Percentiles rank a stretch among this genome's conserved stretches.
phyloP scores from a whole-genome alignment of 2,113 vertebrate genomes.

The Saguinus midas region DNA sequence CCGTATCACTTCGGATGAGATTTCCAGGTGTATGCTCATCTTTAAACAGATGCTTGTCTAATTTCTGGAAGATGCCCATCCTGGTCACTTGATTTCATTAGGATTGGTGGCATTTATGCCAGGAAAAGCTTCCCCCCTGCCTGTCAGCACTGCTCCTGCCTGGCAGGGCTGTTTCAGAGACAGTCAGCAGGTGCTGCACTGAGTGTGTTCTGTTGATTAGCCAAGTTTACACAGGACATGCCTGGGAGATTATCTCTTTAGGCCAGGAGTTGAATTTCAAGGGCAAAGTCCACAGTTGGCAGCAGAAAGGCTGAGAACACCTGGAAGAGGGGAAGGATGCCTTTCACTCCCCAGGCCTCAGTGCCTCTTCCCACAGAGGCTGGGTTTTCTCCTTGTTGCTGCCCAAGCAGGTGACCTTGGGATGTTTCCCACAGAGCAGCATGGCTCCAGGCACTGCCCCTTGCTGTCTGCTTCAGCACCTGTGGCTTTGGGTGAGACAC shows the following conservation, averaged over 20 bases:
- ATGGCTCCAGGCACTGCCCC: background rate
- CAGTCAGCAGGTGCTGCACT: background rate
- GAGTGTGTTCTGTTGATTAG: constrained; percentile 46
- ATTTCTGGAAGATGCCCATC: constrained; percentile 19
- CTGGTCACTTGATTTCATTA: background rate
- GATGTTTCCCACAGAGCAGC: background rate
- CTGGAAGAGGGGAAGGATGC: constrained; percentile 47
- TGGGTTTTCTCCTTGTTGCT: constrained; percentile 13
- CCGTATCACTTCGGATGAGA: background rate
- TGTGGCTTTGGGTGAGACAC: constrained; percentile 46
- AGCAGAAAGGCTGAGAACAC: constrained; percentile 52
- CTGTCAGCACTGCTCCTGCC: background rate
- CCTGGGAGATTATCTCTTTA: constrained; percentile 62
- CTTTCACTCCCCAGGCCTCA: constrained; percentile 18
- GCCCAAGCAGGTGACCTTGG: background rate
- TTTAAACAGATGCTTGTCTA: constrained; percentile 9
- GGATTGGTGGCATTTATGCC: background rate
- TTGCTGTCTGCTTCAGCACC: background rate
- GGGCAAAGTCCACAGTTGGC: constrained; percentile 72
- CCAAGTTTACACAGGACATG: constrained; percentile 53
- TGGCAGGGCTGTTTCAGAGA: background rate
- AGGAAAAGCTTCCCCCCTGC: background rate
- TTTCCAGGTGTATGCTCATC: background rate
- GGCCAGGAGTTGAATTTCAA: constrained; percentile 70
- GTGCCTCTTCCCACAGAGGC: constrained; percentile 52